Conservation (phyloP, 2,113 vertebrate genomes). For the Rhodinocichla rosea region DNA sequence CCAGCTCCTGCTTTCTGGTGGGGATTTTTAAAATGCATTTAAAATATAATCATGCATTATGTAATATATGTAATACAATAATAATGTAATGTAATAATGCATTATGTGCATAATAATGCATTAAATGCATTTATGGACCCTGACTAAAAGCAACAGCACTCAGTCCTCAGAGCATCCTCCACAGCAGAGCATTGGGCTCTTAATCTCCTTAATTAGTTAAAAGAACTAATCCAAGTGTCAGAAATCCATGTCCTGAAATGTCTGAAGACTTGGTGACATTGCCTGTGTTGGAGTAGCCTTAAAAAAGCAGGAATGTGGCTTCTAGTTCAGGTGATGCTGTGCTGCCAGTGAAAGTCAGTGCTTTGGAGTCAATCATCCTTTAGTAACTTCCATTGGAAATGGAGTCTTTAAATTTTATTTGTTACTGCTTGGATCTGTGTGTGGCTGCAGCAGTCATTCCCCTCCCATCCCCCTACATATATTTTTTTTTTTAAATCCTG, state of each 20-base stretch:
- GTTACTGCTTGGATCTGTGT: neutral
- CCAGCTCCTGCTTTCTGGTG: neutral
- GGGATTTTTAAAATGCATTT: neutral
- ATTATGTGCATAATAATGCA: neutral
- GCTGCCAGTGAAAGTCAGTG: neutral
- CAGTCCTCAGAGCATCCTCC: neutral
- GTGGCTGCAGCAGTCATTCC: neutral
- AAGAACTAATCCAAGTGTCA: neutral
- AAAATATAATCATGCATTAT: neutral
- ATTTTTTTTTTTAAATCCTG: neutral
- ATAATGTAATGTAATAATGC: neutral
- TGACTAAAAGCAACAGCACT: neutral
- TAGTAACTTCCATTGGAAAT: neutral
- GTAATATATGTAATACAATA: neutral
- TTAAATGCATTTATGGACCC: neutral
- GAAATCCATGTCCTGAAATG: neutral
- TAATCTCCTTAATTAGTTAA: neutral
- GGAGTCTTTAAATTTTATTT: neutral
- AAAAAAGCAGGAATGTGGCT: neutral
- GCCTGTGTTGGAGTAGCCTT: neutral
- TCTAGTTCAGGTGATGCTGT: neutral
- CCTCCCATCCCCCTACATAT: neutral
- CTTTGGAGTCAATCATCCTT: neutral
- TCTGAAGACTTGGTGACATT: neutral
- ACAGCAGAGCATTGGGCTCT: neutral